A percentile compares a stretch with the other conserved stretches of the same genome.
Conservation (phyloP, 2,797 vertebrate species). For the Sebastes goodei region DNA sequence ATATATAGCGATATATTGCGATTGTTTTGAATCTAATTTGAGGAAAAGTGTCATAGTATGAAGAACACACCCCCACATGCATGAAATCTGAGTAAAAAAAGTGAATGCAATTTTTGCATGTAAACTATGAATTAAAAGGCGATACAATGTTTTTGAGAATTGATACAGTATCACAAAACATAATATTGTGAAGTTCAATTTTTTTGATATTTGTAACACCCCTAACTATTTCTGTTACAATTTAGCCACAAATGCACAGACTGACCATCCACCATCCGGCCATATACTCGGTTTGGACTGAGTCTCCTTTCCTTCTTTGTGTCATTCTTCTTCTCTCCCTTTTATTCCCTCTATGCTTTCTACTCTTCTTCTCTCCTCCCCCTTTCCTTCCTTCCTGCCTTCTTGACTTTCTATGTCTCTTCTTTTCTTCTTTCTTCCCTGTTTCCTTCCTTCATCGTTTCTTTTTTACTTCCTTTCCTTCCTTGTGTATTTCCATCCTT, state of each 20-base stretch:
- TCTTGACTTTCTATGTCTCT: background rate
- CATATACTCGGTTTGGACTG: background rate
- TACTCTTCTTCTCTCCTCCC: background rate
- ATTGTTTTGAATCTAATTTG: background rate
- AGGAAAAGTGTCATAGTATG: background rate
- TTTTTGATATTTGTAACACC: background rate
- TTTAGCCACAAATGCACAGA: too few species aligned
- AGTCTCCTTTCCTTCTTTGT: background rate
- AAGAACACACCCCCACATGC: background rate
- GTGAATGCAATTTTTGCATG: background rate
- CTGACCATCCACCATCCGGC: too few species aligned
- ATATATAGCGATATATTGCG: too few species aligned
- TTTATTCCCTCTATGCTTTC: too few species aligned
- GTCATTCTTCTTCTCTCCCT: too few species aligned
- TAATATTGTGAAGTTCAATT: background rate
- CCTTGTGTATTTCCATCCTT: background rate
- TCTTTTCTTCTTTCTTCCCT: background rate
- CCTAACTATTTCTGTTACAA: too few species aligned
- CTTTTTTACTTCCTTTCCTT: background rate
- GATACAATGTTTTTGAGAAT: background rate
- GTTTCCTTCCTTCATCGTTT: background rate
- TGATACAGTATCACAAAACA: background rate
- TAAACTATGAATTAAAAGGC: background rate
- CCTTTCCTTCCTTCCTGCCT: background rate
- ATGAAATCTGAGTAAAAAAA: background rate